phyloP scores from a whole-genome alignment of 2,797 vertebrate genomes.

The Falco columbarius region DNA sequence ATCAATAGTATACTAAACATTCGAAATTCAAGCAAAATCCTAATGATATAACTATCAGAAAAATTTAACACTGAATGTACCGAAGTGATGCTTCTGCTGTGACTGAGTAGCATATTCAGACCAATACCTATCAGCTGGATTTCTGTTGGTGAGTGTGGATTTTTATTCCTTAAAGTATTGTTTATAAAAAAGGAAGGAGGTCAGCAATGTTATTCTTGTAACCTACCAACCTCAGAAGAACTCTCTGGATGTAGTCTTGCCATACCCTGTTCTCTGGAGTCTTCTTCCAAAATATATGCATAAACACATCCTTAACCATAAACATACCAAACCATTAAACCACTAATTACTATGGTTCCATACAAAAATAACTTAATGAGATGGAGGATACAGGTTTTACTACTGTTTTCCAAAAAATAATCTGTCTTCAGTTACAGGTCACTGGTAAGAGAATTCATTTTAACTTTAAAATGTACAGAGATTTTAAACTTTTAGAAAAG shows the following conservation, averaged over 20 bases:
- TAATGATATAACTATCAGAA: background rate
- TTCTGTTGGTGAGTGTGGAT: background rate
- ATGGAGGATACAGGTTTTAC: background rate
- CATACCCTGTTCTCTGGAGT: background rate
- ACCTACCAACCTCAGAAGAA: background rate
- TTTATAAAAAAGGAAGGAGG: background rate
- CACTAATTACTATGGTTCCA: background rate
- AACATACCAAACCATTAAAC: background rate
- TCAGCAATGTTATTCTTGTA: background rate
- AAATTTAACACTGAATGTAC: background rate
- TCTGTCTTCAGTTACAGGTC: background rate
- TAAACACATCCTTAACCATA: background rate
- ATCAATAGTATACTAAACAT: background rate
- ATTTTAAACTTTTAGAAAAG: background rate
- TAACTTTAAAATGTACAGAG: background rate
- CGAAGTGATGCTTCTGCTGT: background rate
- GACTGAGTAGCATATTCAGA: background rate
- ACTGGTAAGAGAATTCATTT: background rate
- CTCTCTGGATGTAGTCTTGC: background rate
- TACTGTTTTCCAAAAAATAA: background rate
- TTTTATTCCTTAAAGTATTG: background rate
- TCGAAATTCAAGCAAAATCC: conserved; percentile 2
- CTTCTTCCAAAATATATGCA: background rate
- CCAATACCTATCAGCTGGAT: background rate
- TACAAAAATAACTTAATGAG: background rate